phyloP scores from a whole-genome alignment of 2,113 vertebrate genomes.

The Rissa tridactyla region DNA sequence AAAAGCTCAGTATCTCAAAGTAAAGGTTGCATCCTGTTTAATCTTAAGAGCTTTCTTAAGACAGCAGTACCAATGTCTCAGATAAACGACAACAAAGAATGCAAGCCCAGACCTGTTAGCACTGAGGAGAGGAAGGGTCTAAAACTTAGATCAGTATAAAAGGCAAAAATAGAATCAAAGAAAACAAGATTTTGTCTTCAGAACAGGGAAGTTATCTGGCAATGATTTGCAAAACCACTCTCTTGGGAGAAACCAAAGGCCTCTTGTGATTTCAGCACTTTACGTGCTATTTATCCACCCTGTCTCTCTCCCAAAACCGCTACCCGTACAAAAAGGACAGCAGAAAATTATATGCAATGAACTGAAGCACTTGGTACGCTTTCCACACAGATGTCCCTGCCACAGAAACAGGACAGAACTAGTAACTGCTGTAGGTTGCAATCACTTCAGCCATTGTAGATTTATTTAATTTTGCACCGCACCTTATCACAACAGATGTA shows the following conservation, averaged over 20 bases:
- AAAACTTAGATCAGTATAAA: not conserved
- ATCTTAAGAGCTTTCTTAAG: not conserved
- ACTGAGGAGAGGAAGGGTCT: not conserved
- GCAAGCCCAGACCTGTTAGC: not conserved
- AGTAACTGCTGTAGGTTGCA: not conserved
- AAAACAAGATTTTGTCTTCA: not conserved
- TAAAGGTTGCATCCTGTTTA: not conserved
- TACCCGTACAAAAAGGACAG: not conserved
- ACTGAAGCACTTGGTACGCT: not conserved
- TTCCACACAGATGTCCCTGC: not conserved
- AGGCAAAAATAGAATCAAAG: not conserved
- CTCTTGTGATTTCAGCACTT: not conserved
- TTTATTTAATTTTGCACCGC: not conserved
- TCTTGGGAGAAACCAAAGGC: not conserved
- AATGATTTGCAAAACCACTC: not conserved
- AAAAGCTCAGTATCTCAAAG: not conserved
- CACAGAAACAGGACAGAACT: not conserved
- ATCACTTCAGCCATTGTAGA: not conserved
- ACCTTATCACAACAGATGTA: not conserved
- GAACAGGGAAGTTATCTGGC: not conserved
- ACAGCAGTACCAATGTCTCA: not conserved
- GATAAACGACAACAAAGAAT: not conserved
- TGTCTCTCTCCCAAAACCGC: not conserved
- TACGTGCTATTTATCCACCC: not conserved
- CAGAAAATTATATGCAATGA: not conserved